A percentile compares a stretch with the other conserved stretches of the same genome.
These are phyloP conservation scores for Nesoenas mayeri DNA, from an alignment of 2,113 vertebrate species.

Conservation along the genomic window DNA sequence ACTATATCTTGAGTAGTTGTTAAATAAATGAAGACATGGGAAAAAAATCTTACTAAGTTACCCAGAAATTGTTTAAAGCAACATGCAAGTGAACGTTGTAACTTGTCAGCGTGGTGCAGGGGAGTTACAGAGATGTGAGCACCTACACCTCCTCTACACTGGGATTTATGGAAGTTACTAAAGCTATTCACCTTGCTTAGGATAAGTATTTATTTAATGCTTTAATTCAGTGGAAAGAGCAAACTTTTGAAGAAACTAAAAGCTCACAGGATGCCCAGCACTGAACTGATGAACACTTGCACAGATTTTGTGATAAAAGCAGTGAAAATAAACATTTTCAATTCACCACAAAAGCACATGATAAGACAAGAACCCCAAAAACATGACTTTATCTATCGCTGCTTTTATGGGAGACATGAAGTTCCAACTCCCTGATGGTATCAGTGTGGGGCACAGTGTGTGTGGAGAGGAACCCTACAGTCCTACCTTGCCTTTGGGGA, in stretches of 20 bases:
- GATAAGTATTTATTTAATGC: neutral
- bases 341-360: neutral
- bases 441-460: neutral
- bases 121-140: neutral
- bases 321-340: neutral
- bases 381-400: neutral
- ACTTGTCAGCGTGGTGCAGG: neutral
- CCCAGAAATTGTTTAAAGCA: neutral
- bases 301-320: neutral
- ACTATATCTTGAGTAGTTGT: neutral
- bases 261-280: neutral
- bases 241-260: neutral
- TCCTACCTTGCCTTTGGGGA: neutral
- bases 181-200: neutral
- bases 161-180: neutral
- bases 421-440: neutral
- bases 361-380: neutral
- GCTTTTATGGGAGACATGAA: neutral
- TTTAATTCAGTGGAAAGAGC: neutral
- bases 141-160: neutral
- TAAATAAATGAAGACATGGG: neutral
- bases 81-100: neutral
- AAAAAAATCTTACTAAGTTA: neutral
- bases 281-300: neutral
- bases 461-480: neutral